These are phyloP conservation scores for Lordiphosa clarofinis DNA, from an alignment of 1,140 invertebrate genomes.

Conservation along the genomic window DNA sequence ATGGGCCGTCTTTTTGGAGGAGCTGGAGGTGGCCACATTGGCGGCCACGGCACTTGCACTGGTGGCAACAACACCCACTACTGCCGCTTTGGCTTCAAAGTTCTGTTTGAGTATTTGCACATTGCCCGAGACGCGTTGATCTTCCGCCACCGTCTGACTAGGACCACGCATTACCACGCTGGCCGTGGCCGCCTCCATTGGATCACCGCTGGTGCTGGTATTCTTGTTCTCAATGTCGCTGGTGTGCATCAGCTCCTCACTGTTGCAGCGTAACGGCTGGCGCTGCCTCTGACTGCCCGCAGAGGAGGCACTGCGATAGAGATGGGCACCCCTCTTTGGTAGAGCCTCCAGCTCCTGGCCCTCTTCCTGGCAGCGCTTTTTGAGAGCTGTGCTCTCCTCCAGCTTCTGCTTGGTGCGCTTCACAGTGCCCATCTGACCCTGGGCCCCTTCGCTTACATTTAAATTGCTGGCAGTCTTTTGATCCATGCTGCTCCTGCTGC, in stretches of 20 bases:
- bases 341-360: slow-evolving; percentile 28
- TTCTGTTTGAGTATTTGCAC: slow-evolving; percentile 92
- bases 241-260: slow-evolving; percentile 76
- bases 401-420: slow-evolving; percentile 87
- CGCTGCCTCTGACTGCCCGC: slow-evolving; percentile 49
- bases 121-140: slow-evolving; percentile 82
- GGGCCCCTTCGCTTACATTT: slow-evolving; percentile 77
- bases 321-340: slow-evolving; percentile 47
- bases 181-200: slow-evolving; percentile 11
- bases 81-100: slow-evolving; percentile 89
- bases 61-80: slow-evolving; percentile 25
- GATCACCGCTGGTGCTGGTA: slow-evolving; percentile 45
- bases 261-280: slow-evolving; percentile 69
- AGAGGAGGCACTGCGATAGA: slow-evolving; percentile 65
- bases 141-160: slow-evolving; percentile 36
- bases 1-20: slow-evolving; percentile 50
- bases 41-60: slow-evolving; percentile 19
- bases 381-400: slow-evolving; percentile 82
- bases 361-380: slow-evolving; percentile 81
- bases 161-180: slow-evolving; percentile 44
- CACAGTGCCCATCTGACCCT: slow-evolving; percentile 85
- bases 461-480: slow-evolving; percentile 52
- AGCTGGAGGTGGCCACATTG: slow-evolving; percentile 7
- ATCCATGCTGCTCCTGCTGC: slow-evolving; percentile 26
- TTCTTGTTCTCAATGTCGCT: slow-evolving; percentile 78